Conservation (phyloP, 23 tunicate genomes). For the Halocynthia roretzi region DNA sequence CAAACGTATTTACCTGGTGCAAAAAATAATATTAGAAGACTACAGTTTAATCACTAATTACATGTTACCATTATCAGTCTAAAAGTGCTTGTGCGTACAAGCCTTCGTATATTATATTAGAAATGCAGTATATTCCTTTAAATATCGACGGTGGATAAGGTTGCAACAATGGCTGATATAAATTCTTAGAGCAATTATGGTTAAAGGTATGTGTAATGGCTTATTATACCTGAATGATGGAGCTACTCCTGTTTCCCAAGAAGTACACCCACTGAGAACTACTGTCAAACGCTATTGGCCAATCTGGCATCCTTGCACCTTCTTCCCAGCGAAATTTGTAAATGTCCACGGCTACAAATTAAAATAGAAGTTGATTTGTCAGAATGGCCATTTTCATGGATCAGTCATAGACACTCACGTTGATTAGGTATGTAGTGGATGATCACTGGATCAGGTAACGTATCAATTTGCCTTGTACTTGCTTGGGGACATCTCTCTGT, state of each 20-base stretch:
- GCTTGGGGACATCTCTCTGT: slow-evolving; percentile 6
- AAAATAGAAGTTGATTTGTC: background rate
- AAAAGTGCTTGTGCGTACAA: no score
- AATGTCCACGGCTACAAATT: slow-evolving; percentile 12
- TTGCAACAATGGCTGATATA: no score
- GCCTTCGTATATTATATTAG: no score
- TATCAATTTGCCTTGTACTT: background rate
- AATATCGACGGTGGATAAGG: no score
- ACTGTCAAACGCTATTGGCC: slow-evolving; percentile 8
- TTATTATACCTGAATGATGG: slow-evolving; percentile 4
- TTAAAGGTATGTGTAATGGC: background rate
- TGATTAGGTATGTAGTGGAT: background rate
- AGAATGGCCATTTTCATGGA: background rate
- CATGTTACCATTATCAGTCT: no score
- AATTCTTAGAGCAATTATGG: no score
- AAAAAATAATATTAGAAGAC: no score
- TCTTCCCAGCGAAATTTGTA: slow-evolving; percentile 21
- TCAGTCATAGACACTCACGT: background rate
- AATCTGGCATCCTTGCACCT: background rate
- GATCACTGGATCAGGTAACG: slow-evolving; percentile 12
- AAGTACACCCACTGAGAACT: slow-evolving; percentile 22
- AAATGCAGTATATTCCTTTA: no score
- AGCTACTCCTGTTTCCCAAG: background rate
- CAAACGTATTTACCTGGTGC: background rate
- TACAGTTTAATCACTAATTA: no score